phyloP scores from a whole-genome alignment of 2,888 invertebrate species.

The Theretra japonica region DNA sequence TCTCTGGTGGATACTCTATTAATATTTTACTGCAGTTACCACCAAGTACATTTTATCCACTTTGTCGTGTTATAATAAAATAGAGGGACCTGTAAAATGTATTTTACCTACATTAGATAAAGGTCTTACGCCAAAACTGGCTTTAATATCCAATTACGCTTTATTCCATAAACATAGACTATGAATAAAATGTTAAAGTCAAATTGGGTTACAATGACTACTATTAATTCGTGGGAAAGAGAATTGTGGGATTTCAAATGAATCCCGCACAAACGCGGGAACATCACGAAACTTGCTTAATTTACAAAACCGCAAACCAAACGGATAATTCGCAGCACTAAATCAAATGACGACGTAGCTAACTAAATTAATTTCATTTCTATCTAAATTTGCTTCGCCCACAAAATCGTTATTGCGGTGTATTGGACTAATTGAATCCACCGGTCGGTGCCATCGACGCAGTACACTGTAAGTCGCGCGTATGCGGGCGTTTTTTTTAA shows the following conservation, averaged over 20 bases:
- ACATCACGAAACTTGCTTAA: neutral
- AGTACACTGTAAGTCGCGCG: neutral
- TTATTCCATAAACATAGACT: too few relatives aligned
- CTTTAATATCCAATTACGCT: too few relatives aligned
- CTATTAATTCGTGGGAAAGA: neutral
- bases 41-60: too few relatives aligned
- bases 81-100: too few relatives aligned
- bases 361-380: slow-evolving; percentile 26
- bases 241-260: neutral
- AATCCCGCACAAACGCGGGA: neutral
- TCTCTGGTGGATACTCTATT: too few relatives aligned
- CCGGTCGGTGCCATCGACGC: slow-evolving; percentile 20
- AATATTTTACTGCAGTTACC: too few relatives aligned
- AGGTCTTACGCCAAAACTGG: too few relatives aligned
- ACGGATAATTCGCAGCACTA: slow-evolving; percentile 12
- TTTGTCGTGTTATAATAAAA: too few relatives aligned
- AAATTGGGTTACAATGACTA: neutral
- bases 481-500: neutral
- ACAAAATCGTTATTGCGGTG: slow-evolving; percentile 26
- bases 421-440: slow-evolving; percentile 25
- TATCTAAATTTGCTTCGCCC: slow-evolving; percentile 16
- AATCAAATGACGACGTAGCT: slow-evolving; percentile 17
- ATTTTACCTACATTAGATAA: too few relatives aligned
- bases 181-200: too few relatives aligned
- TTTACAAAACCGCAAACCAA: slow-evolving; percentile 16